A percentile compares a stretch with the other conserved stretches of the same genome.
Conservation (phyloP, 2,113 vertebrate genomes). For the Probosciger aterrimus region DNA sequence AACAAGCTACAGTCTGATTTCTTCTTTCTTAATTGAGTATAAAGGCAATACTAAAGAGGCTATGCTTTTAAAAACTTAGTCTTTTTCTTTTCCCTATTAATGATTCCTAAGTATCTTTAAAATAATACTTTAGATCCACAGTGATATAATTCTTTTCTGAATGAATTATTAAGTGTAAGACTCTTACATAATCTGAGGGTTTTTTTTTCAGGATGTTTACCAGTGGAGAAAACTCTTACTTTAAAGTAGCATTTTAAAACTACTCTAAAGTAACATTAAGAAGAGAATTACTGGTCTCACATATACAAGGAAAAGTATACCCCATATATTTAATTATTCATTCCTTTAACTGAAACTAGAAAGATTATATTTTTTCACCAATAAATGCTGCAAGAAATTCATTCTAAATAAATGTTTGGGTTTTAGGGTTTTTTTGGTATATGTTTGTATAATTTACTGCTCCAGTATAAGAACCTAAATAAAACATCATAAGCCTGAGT, state of each 20-base stretch:
- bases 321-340: background rate
- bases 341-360: background rate
- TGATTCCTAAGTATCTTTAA: background rate
- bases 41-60: background rate
- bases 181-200: background rate
- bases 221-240: background rate
- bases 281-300: background rate
- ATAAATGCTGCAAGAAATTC: background rate
- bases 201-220: background rate
- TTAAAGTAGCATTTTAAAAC: background rate
- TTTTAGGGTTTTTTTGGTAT: background rate
- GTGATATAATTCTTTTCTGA: background rate
- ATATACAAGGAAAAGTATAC: background rate
- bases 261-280: background rate
- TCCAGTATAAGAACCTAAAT: background rate
- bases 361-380: background rate
- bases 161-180: background rate
- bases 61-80: conserved; percentile 15
- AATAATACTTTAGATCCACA: background rate
- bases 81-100: background rate
- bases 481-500: background rate
- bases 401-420: background rate
- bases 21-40: background rate
- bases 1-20: background rate
- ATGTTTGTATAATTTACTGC: background rate